Conservation (phyloP, 2,888 invertebrate species). For the Cheilosia pagana region DNA sequence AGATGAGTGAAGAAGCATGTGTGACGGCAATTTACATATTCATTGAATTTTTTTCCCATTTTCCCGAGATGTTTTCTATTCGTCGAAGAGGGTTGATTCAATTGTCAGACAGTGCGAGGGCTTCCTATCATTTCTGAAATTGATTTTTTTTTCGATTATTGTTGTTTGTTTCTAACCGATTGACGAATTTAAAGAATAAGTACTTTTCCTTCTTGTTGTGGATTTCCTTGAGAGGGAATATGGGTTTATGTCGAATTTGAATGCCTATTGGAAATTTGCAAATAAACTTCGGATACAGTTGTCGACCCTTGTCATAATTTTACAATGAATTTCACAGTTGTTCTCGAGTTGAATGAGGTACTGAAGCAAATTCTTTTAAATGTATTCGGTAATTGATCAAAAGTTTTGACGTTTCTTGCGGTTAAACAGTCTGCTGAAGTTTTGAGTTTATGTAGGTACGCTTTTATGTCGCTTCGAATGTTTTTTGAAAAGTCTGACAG, state of each 20-base stretch:
- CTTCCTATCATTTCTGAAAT: constrained; percentile 48
- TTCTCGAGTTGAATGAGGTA: constrained; percentile 37
- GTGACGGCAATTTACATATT: constrained; percentile 58
- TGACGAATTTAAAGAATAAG: constrained; percentile 11
- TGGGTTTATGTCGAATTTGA: not conserved
- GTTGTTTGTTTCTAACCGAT: not conserved
- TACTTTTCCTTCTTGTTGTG: too few relatives aligned
- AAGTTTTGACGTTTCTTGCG: constrained; percentile 29
- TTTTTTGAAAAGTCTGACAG: constrained; percentile 47
- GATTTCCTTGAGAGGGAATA: not conserved
- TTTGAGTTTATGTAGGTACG: not conserved
- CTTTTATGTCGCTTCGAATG: not conserved
- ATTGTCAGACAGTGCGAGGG: constrained; percentile 44
- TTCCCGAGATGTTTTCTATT: constrained; percentile 16
- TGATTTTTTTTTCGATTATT: constrained; percentile 52
- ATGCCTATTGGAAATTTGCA: not conserved
- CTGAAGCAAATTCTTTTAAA: constrained; percentile 24
- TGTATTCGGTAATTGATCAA: constrained; percentile 56
- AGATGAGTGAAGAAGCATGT: constrained; percentile 17
- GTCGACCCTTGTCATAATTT: constrained; percentile 46
- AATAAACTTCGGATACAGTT: constrained; percentile 11
- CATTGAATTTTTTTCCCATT: constrained; percentile 47
- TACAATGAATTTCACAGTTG: constrained; percentile 18
- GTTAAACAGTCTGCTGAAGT: not conserved
- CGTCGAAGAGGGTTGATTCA: constrained; percentile 27